Percentiles rank a stretch among this genome's conserved stretches.
Evolutionary conservation across 2,888 invertebrate species (phyloP).

Genomic region (Sphaerophoria taeniata): DNA sequence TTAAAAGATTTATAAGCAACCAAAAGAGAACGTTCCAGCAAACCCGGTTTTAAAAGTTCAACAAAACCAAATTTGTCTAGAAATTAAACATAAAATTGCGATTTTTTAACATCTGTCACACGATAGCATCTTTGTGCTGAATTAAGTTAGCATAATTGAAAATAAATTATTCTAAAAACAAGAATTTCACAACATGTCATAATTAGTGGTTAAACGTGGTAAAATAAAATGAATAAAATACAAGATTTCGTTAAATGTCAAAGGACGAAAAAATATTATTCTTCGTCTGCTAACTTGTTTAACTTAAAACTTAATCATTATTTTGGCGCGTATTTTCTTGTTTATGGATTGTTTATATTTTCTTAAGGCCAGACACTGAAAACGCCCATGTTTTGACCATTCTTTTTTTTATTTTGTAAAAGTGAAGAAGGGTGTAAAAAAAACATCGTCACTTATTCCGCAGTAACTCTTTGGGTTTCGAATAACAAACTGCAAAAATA

Average conservation of each 20-base stretch:
- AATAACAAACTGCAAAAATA: neutral
- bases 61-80: neutral
- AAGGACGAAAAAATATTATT: neutral
- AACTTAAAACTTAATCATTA: too few relatives aligned
- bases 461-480: neutral
- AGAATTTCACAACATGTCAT: constrained; percentile 5
- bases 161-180: neutral
- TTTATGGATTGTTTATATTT: too few relatives aligned
- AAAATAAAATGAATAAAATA: neutral
- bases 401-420: too few relatives aligned
- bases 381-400: too few relatives aligned
- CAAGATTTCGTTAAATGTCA: neutral
- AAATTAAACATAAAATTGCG: neutral
- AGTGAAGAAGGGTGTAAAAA: neutral
- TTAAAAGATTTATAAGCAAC: too few relatives aligned
- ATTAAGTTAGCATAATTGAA: neutral
- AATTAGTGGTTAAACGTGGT: neutral
- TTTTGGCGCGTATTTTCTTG: too few relatives aligned
- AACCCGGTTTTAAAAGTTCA: constrained; percentile 11
- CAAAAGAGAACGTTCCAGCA: neutral
- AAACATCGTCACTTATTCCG: neutral
- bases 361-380: too few relatives aligned
- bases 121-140: neutral
- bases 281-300: neutral
- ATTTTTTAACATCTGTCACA: constrained; percentile 7